Evolutionary conservation across 2,888 invertebrate species (phyloP).

Genomic region (Leucophora obtusa): DNA sequence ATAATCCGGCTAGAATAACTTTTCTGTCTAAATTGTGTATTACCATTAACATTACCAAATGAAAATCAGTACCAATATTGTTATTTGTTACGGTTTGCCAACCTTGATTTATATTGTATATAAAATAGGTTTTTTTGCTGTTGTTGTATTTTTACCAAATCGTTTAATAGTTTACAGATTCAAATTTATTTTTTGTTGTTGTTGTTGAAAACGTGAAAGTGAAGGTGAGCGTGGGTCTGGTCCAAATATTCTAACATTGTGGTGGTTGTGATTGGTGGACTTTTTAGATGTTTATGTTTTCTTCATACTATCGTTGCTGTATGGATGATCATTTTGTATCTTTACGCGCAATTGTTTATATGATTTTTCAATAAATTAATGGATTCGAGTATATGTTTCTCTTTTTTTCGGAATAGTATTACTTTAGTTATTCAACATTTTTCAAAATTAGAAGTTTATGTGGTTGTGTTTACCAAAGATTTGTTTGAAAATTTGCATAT

Average conservation of each 20-base stretch:
- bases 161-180: background rate
- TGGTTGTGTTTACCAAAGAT: constrained; percentile 7
- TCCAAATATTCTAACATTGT: constrained; percentile 1
- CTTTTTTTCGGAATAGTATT: background rate
- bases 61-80: too few relatives aligned
- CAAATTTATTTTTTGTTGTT: background rate
- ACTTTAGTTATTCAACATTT: background rate
- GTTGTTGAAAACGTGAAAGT: constrained; percentile 2
- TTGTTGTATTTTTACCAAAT: constrained; percentile 3
- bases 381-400: background rate
- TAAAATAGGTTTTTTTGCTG: background rate
- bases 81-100: too few relatives aligned
- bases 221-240: constrained; percentile 22
- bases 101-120: background rate
- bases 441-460: too few relatives aligned
- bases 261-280: background rate
- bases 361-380: constrained; percentile 6
- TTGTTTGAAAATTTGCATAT: constrained; percentile 59
- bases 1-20: too few relatives aligned
- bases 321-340: background rate
- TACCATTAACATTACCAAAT: too few relatives aligned
- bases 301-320: too few relatives aligned
- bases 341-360: background rate
- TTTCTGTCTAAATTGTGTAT: too few relatives aligned
- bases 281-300: background rate